Evolutionary conservation across 2,797 vertebrate genomes (phyloP), one percentile per base, ranked within the genome.

Genomic region (Luscinia luscinia): DNA sequence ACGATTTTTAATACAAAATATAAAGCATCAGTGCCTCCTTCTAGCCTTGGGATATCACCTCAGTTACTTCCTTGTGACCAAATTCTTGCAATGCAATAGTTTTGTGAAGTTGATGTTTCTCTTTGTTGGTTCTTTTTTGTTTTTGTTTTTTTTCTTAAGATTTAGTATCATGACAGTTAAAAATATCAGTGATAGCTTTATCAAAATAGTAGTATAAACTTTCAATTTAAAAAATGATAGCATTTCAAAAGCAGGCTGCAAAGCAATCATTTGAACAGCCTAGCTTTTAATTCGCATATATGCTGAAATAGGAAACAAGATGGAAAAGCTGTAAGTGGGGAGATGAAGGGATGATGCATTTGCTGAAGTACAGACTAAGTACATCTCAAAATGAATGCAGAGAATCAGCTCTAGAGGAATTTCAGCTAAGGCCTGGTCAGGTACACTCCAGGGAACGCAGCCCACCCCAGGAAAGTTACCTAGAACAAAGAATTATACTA

Each of bases 111-210:
- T 40, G 16, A 69, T 11, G 1, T 1, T 1, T 54, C 49, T 12
- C 6, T 7, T 19, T 18, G 26, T 49, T 7, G 24, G n/a, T n/a
- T n/a, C n/a, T n/a, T n/a, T n/a, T n/a, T n/a, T n/a, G 5, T 2
- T 18, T 21, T n/a, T 68, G 12, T 48, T 43, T 16, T 24, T 24
- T 48, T 7, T 24, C 59, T 32, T n/a, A 13, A 5, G 26, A 43
- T 28, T 62, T 46, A 66, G 40, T 15, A 64, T 27, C 16, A 77
- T 4, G 5, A 57, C 18, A 38, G 10, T n/a, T 52, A 12, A 82
- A 72, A 78, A 13, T 12, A 43, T 15, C 30, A 51, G 11, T 15
- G 20, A 68, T 38, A 18, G 15, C 54, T 82, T 78, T 43, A 40
- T 68, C 49, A 70, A 21, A 75, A 58, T 3, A 84, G 15, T 3